These are phyloP conservation scores for Drosophila tsacasi DNA, from an alignment of 1,140 invertebrate species.

Conservation along the genomic window DNA sequence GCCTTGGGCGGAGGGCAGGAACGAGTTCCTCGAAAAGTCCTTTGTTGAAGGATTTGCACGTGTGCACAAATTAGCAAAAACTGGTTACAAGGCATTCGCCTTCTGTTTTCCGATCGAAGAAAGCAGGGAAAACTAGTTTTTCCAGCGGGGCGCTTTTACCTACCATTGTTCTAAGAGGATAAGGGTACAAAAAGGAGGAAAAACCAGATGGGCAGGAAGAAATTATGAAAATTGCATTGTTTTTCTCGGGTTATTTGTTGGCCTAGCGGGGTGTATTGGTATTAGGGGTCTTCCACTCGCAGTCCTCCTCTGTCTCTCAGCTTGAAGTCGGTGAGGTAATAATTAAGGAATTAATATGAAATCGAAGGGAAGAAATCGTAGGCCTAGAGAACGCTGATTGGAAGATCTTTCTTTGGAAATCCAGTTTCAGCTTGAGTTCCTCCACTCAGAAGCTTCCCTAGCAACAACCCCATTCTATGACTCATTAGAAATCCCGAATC, in stretches of 20 bases:
- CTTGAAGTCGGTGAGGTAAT: constrained; percentile 56
- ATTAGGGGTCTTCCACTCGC: constrained; percentile 3
- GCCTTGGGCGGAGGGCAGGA: constrained; percentile 12
- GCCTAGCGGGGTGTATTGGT: constrained; percentile 37
- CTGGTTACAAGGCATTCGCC: constrained; percentile 57
- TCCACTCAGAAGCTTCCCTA: constrained; percentile 40
- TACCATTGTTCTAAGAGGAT: constrained; percentile 61
- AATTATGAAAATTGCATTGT: constrained; percentile 76
- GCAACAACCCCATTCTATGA: constrained; percentile 43
- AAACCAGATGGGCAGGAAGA: constrained; percentile 62
- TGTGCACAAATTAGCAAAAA: constrained; percentile 78
- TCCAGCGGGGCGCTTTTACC: constrained; percentile 58
- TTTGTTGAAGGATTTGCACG: constrained; percentile 73
- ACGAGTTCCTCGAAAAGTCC: constrained; percentile 47
- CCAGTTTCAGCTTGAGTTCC: constrained; percentile 40
- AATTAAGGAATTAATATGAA: constrained; percentile 60
- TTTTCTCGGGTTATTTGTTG: constrained; percentile 41
- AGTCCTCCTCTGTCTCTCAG: constrained; percentile 8
- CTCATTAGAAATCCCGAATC: constrained; percentile 38
- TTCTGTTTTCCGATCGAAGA: constrained; percentile 59
- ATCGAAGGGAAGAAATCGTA: constrained; percentile 8
- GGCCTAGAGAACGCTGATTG: constrained; percentile 29
- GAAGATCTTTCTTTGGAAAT: constrained; percentile 21
- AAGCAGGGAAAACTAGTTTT: constrained; percentile 57
- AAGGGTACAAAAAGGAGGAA: constrained; percentile 12